phyloP scores from a whole-genome alignment of 2,113 vertebrate species.

The Panthera tigris region DNA sequence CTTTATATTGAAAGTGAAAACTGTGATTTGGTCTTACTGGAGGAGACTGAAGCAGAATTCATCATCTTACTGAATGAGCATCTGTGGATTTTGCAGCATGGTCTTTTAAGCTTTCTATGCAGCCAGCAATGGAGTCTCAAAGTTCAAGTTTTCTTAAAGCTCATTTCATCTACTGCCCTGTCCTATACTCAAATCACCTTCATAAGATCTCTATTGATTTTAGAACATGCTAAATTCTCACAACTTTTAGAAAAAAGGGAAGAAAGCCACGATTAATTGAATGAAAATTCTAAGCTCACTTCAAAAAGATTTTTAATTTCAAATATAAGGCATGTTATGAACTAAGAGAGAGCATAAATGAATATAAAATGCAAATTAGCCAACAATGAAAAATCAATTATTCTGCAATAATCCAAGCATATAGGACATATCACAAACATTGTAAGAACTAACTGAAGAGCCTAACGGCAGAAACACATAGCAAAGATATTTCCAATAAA shows the following conservation, averaged over 20 bases:
- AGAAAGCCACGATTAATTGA: background rate
- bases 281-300: background rate
- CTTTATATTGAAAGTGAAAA: background rate
- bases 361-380: slow-evolving; percentile 27
- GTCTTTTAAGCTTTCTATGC: background rate
- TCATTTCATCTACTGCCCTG: background rate
- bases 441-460: background rate
- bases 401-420: background rate
- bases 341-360: background rate
- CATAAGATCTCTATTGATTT: background rate
- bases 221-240: background rate
- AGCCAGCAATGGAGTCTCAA: background rate
- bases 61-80: background rate
- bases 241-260: background rate
- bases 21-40: background rate
- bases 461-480: background rate
- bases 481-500: background rate
- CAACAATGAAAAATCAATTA: background rate
- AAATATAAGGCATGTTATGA: background rate
- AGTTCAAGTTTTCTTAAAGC: background rate
- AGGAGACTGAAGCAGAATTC: background rate
- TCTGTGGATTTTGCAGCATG: background rate
- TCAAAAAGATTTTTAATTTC: slow-evolving; percentile 36
- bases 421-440: background rate
- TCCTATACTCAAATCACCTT: background rate